Evolutionary conservation across 2,113 vertebrate species (phyloP), one percentile per base, ranked within the genome.

Genomic region (Capreolus pygargus): DNA sequence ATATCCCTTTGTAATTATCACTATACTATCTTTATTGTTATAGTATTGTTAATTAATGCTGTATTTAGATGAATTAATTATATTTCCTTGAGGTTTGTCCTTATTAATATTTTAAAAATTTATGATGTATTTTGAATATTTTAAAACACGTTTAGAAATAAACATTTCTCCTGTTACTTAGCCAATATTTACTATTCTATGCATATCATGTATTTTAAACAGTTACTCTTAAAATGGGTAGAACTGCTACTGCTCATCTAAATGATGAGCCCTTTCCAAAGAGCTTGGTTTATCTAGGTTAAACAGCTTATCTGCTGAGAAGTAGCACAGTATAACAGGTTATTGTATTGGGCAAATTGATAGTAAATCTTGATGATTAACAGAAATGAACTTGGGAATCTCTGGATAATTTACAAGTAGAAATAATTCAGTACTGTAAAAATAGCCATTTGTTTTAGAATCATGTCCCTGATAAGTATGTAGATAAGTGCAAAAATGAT

Each of bases 91-190:
- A 83, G 4, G 45, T n/a, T 78, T 87, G 13, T 82, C 27, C 39
- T 90, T 87, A 30, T 92, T 97, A 92, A 45, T 91, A 78, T 81
- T 86, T 79, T 93, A 55, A 89, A 96, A 30, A 89, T 82, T 70
- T 85, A 5, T 79, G 33, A 54, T n/a, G 0, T 84, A 91, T 85
- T 96, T 89, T 97, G 21, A 88, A 93, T 96, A 30, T 58, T 92
- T 95, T 87, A 47, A 43, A 70, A 70, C 89, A 67, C 83, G 81
- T 58, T 94, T 82, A 74, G 36, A 60, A 87, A 25, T 86, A 94
- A 96, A 95, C 52, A n/a, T 74, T 54, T 81, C 43, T 79, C 14
- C 55, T 91, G 3, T 27, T 67, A 52, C 58, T 93, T 82, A 33
- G 76, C 60, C 70, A 83, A 60, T 28, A 96, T 74, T 87, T 92